These are phyloP conservation scores for Artibeus lituratus DNA, from an alignment of 2,797 vertebrate species.

Conservation along the genomic window DNA sequence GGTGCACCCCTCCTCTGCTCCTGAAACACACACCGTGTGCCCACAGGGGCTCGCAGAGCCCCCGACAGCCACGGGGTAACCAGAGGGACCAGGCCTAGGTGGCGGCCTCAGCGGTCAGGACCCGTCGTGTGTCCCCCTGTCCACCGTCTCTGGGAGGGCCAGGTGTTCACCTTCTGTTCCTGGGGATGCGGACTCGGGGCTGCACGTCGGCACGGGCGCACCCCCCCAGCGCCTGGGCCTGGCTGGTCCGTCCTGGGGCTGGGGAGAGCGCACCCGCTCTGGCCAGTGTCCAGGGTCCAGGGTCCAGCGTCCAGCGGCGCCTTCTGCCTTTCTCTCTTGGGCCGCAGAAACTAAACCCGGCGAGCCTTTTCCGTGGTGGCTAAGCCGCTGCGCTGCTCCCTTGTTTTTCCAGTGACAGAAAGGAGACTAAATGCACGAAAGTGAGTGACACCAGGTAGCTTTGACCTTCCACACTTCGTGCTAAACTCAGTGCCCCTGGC, in stretches of 20 bases:
- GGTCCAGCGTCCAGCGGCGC: too few relatives aligned
- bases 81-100: accelerated
- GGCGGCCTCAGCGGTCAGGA: background rate
- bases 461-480: background rate
- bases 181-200: too few relatives aligned
- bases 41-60: too few relatives aligned
- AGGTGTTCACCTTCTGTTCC: background rate
- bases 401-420: background rate
- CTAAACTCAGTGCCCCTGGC: background rate
- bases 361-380: background rate
- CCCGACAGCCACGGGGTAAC: background rate
- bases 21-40: accelerated
- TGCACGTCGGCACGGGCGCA: background rate
- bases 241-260: background rate
- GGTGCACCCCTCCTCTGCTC: accelerated
- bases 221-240: background rate
- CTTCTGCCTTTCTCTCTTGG: background rate
- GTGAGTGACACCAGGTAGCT: slow-evolving; percentile 21
- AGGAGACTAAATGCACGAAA: background rate
- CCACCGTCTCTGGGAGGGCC: background rate
- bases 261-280: background rate
- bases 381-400: slow-evolving; percentile 47
- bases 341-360: background rate
- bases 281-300: background rate
- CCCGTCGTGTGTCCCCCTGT: accelerated